Conservation (phyloP, 2,113 vertebrate species). For the Felis catus region DNA sequence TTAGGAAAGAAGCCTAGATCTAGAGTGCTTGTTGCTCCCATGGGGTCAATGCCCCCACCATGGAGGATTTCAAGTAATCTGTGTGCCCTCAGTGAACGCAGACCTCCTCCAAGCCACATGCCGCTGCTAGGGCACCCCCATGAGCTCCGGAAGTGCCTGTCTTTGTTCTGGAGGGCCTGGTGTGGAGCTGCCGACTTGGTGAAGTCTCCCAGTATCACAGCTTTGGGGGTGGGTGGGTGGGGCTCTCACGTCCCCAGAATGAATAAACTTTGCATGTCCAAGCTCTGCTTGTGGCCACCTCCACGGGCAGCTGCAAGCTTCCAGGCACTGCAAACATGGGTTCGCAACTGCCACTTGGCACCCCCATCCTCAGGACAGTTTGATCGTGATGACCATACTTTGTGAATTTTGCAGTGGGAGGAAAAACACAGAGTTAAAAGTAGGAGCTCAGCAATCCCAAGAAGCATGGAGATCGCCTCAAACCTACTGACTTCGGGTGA, state of each 20-base stretch:
- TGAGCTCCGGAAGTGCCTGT: rapidly evolving
- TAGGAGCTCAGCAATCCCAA: too few species aligned
- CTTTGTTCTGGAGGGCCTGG: not conserved
- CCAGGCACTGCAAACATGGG: rapidly evolving
- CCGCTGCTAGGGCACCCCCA: rapidly evolving
- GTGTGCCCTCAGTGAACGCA: not conserved
- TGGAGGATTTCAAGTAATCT: not conserved
- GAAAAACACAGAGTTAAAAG: not conserved
- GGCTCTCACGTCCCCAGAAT: not conserved
- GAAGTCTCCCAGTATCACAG: not conserved
- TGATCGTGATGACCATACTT: rapidly evolving
- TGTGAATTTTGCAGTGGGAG: not conserved
- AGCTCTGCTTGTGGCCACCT: rapidly evolving
- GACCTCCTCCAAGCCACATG: not conserved
- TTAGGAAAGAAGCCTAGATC: not conserved
- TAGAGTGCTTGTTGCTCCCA: not conserved
- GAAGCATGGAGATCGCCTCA: rapidly evolving
- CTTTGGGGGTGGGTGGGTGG: not conserved
- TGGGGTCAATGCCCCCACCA: rapidly evolving
- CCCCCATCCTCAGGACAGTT: not conserved
- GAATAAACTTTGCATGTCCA: not conserved
- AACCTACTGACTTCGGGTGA: not conserved
- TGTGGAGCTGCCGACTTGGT: not conserved
- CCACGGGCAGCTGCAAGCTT: rapidly evolving
- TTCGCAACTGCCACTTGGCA: not conserved